A percentile compares a stretch with the other conserved stretches of the same genome.
These are phyloP conservation scores for Psephotus haematonotus DNA, from an alignment of 2,113 vertebrate genomes.

Conservation along the genomic window DNA sequence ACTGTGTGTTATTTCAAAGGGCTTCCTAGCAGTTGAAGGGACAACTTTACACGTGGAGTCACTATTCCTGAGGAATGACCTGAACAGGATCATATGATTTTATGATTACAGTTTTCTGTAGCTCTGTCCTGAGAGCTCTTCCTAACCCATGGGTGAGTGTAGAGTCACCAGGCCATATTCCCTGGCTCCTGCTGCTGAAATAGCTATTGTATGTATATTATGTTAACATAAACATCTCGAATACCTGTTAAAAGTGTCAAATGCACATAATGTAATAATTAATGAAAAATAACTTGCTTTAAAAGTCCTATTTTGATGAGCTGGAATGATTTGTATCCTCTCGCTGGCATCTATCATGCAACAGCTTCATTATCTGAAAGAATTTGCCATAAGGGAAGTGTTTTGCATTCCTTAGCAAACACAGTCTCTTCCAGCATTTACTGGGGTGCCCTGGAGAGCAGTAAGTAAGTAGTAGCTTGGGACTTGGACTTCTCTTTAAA, in stretches of 20 bases:
- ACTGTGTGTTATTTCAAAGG: neutral
- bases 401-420: constrained; percentile 17
- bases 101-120: neutral
- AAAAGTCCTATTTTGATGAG: neutral
- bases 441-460: neutral
- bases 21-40: neutral
- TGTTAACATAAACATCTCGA: neutral
- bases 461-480: neutral
- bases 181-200: neutral
- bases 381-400: neutral
- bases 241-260: neutral
- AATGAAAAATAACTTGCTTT: neutral
- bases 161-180: neutral
- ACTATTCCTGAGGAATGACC: neutral
- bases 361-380: neutral
- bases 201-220: neutral
- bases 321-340: neutral
- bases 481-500: neutral
- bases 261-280: neutral
- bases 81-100: neutral
- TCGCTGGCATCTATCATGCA: neutral
- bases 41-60: neutral
- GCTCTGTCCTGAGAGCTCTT: neutral
- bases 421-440: neutral
- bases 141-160: neutral